A percentile compares a stretch with the other conserved stretches of the same genome.
These are phyloP conservation scores for Polypterus senegalus DNA, from an alignment of 2,113 vertebrate genomes.

Conservation along the genomic window DNA sequence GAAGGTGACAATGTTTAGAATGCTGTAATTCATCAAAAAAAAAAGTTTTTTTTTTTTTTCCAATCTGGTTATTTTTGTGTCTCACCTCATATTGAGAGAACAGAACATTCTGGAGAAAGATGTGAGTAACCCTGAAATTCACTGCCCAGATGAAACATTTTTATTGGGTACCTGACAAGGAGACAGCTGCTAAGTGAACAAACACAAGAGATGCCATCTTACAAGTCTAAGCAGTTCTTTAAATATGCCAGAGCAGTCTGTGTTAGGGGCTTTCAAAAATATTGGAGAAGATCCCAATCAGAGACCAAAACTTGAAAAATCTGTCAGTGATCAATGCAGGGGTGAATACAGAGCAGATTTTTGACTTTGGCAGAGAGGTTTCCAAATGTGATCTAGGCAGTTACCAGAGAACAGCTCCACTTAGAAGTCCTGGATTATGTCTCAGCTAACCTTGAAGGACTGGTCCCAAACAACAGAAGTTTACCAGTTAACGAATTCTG, in stretches of 20 bases:
- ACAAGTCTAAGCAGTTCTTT: constrained; percentile 9
- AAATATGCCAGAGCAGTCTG: not conserved
- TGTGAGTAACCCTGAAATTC: constrained; percentile 5
- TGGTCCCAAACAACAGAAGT: constrained; percentile 8
- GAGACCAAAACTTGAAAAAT: constrained; percentile 7
- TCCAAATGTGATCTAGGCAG: constrained; percentile 8
- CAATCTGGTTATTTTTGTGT: too few species aligned
- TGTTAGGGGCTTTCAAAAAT: constrained; percentile 5
- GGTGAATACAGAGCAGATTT: constrained; percentile 2
- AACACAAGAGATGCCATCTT: constrained; percentile 9
- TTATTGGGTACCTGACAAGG: constrained; percentile 9
- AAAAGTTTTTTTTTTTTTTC: too few species aligned
- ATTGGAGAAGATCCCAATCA: constrained; percentile 4
- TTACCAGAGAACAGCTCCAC: constrained; percentile 7
- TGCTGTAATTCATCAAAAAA: too few species aligned
- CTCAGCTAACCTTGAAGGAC: constrained; percentile 8
- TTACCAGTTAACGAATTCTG: constrained; percentile 8
- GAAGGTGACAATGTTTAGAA: too few species aligned
- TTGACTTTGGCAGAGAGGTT: constrained; percentile 4
- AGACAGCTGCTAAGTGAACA: not conserved
- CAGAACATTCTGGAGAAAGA: not conserved
- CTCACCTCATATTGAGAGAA: too few species aligned
- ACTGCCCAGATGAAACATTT: constrained; percentile 13
- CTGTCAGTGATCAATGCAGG: constrained; percentile 7
- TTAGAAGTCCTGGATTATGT: constrained; percentile 9